A percentile compares a stretch with the other conserved stretches of the same genome.
Evolutionary conservation across 2,797 vertebrate species (phyloP).

Genomic region (Hylomyscus alleni): DNA sequence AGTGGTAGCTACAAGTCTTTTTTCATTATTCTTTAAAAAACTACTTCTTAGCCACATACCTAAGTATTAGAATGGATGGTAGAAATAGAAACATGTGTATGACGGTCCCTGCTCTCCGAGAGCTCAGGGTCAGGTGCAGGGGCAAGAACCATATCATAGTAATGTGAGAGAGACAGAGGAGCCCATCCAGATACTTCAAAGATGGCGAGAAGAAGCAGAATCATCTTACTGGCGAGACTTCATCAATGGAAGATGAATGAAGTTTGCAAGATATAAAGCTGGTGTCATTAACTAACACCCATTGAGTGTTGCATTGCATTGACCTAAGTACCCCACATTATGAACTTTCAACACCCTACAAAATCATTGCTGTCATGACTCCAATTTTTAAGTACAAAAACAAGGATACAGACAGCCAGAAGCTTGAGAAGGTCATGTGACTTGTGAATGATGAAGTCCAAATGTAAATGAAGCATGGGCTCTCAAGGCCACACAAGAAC

Average conservation of each 20-base stretch:
- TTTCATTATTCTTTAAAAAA: constrained; percentile 24
- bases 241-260: neutral
- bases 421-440: neutral
- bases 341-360: neutral
- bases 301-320: neutral
- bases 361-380: constrained; percentile 1
- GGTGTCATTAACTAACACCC: neutral
- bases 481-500: neutral
- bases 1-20: neutral
- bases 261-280: neutral
- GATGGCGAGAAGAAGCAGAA: neutral
- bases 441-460: neutral
- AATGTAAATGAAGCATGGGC: neutral
- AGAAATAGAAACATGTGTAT: neutral
- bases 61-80: constrained; percentile 27
- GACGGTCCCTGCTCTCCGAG: neutral
- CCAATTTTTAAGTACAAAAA: neutral
- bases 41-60: neutral
- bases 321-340: neutral
- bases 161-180: neutral
- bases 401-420: neutral
- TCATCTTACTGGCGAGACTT: neutral
- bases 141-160: neutral
- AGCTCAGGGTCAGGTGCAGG: neutral
- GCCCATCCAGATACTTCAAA: neutral